These are phyloP conservation scores for Glaucidium brasilianum DNA, from an alignment of 2,113 vertebrate species.

Conservation along the genomic window DNA sequence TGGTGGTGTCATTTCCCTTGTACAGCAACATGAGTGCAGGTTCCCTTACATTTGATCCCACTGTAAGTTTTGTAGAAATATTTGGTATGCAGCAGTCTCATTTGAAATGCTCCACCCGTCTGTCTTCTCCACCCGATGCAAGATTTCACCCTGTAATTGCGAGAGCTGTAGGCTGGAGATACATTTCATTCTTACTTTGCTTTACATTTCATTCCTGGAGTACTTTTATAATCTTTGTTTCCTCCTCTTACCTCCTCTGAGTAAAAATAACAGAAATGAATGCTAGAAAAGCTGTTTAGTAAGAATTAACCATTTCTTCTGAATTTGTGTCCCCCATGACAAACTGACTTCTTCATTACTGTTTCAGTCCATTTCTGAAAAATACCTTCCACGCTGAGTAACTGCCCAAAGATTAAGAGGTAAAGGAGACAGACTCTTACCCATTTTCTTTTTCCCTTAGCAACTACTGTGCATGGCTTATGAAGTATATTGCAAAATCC, in stretches of 20 bases:
- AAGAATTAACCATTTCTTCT: not conserved
- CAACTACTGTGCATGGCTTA: not conserved
- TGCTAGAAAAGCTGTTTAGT: not conserved
- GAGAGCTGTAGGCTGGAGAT: not conserved
- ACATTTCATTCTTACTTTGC: not conserved
- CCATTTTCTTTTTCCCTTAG: not conserved
- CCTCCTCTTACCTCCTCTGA: not conserved
- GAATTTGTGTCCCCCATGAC: not conserved
- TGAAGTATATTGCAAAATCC: not conserved
- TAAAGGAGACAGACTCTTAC: not conserved
- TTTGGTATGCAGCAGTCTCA: fast-evolving
- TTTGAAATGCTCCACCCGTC: not conserved
- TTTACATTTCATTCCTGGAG: not conserved
- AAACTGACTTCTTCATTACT: not conserved
- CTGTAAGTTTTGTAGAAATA: not conserved
- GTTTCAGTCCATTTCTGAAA: not conserved
- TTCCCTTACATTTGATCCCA: not conserved
- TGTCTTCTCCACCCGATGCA: not conserved
- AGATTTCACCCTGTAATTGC: not conserved
- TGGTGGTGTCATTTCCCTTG: too few relatives aligned
- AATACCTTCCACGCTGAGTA: not conserved
- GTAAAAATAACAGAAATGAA: not conserved
- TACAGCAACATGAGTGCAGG: not conserved
- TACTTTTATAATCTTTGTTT: not conserved
- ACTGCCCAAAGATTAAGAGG: not conserved